phyloP scores from a whole-genome alignment of 2,888 invertebrate species.

The Acheta domesticus region DNA sequence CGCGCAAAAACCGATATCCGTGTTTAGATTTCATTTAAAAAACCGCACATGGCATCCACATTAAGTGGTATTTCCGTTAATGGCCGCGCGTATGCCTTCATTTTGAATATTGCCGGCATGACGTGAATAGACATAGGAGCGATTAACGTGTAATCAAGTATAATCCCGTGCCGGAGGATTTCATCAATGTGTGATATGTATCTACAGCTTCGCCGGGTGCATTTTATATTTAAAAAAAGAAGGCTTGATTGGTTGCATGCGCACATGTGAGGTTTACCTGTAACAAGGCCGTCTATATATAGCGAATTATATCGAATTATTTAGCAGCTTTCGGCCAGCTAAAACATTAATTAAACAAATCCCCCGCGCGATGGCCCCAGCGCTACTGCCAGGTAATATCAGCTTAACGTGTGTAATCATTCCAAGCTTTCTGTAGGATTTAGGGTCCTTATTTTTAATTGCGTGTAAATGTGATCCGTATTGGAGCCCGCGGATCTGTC shows the following conservation, averaged over 20 bases:
- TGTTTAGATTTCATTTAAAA: slow-evolving; percentile 18
- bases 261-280: slow-evolving; percentile 25
- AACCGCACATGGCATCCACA: slow-evolving; percentile 18
- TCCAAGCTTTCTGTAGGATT: slow-evolving; percentile 34
- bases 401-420: slow-evolving; percentile 33
- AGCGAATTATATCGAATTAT: slow-evolving; percentile 35
- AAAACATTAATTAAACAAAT: slow-evolving; percentile 35
- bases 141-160: slow-evolving; percentile 31
- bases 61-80: slow-evolving; percentile 18
- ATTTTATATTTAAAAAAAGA: slow-evolving; percentile 24
- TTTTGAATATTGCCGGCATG: slow-evolving; percentile 4
- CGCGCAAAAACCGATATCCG: not conserved
- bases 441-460: slow-evolving; percentile 37
- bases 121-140: slow-evolving; percentile 20
- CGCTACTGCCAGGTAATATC: slow-evolving; percentile 29
- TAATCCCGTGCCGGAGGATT: slow-evolving; percentile 31
- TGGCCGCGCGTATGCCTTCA: slow-evolving; percentile 18
- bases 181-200: slow-evolving; percentile 29
- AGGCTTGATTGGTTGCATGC: slow-evolving; percentile 29
- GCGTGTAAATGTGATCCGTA: slow-evolving; percentile 36
- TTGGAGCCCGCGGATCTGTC: slow-evolving; percentile 50
- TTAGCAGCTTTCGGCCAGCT: slow-evolving; percentile 34
- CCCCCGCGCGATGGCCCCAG: slow-evolving; percentile 19
- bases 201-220: not conserved
- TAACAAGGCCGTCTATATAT: slow-evolving; percentile 25